Evolutionary conservation across 2,797 vertebrate genomes (phyloP), one percentile per base, ranked within the genome.

Genomic region (Scleropages formosus): DNA sequence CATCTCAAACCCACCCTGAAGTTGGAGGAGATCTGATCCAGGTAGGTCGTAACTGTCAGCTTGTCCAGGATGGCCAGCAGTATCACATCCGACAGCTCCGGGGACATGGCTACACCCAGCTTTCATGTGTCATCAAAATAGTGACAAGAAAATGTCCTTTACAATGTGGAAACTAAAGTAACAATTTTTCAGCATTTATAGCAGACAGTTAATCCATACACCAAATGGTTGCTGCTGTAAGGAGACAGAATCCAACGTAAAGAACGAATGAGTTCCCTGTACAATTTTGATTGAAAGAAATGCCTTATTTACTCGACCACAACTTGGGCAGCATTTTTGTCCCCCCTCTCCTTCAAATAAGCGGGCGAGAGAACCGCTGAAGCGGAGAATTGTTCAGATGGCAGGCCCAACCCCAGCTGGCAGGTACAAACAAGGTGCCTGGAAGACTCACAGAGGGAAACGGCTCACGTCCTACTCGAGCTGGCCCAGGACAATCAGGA

Each of bases 51-150:
- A 24, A 98, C 97, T 1, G 95, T 97, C 79, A 98, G 91, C 81
- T 98, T 98, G 92, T 98, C 95, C 0, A 96, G 97, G 83, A 98
- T 98, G 20, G 96, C 97, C 72, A 98, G 86, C 74, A 98, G 88
- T 84, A 98, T 97, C 97, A 98, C 98, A 89, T 98, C 96, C 0
- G 96, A 96, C 26, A 96, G 97, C 76, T 98, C 97, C 89, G 98
- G 90, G 78, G 98, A 88, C 2, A 96, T 93, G 0, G 96, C 98
- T 88, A 99, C 98, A 81, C 96, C 96, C 81, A 89, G 83, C 92
- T 96, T 70, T 96, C 96, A 80, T 20, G 98, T 96, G 75, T 91
- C 95, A 65, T 98, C 96, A 0, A 27, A 58, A 13, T 20, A 49
- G 26, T 44, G 15, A 22, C 11, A 0, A 49, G 44, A 26, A 24